Evolutionary conservation across 2,113 vertebrate species (phyloP), one percentile per base, ranked within the genome.

Genomic region (Ascaphus truei): DNA sequence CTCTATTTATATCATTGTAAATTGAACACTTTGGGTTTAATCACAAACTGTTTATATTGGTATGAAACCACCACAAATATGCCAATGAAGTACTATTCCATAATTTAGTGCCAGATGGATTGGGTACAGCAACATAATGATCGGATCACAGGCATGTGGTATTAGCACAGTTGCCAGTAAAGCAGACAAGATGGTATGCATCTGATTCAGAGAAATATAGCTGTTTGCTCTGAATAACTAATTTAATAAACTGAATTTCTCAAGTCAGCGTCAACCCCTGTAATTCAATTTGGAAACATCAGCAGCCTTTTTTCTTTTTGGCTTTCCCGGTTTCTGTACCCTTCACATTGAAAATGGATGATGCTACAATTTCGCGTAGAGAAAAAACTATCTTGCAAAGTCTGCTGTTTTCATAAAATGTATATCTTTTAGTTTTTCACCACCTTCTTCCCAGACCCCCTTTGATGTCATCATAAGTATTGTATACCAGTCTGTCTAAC

Each of bases 31-130:
- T 33, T 47, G 51, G 20, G 29, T 34, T n/a, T 57, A 12, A 57
- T 55, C 53, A 31, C 64, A 57, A 43, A 58, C 37, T 45, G 53
- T 68, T 68, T 58, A 67, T 47, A 56, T 45, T 33, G 51, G 51
- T 53, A 43, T 8, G 51, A 30, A 25, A 33, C 15, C 15, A 34
- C 15, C 2, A 12, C 12, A 3, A 18, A 27, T 20, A 26, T 78
- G 81, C 77, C 81, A 83, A 74, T 72, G 72, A 75, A 74, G 13
- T 78, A 73, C 69, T 77, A 75, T 77, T 75, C 73, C 66, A 26
- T 55, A 67, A 83, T 81, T 82, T 79, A 78, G 59, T 68, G 29
- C 69, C 62, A 62, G 72, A 79, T 82, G 68, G 63, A 78, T 76
- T n/a, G 68, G 71, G 62, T 29, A 43, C 65, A 77, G 25, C 58